Base-by-base conservation (phyloP, 2,113 vertebrate genomes). In the Pagrus major region DNA sequence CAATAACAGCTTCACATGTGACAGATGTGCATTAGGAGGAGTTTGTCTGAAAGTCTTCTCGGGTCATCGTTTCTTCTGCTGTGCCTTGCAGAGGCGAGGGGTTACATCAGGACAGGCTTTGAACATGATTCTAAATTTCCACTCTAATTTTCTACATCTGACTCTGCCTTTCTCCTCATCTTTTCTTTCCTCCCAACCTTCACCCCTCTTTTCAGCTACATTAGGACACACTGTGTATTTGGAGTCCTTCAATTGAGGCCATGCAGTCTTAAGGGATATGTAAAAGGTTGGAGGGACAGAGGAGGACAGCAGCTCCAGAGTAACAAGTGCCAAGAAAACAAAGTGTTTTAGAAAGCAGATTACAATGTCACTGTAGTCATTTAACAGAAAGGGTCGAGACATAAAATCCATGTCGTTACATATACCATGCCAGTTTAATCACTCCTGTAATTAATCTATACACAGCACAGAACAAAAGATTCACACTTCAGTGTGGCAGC, bases 221-320 rank as follows among this genome's bases (percentile, higher is more conserved):
- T 14, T 21, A 73, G 56, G 69, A 82, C 78, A 65, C n/a, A 5
- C 11, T 72, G 78, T 71, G 41, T 69, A 42, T 81, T 77, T 77
- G 39, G 46, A 84, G 71, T 75, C 49, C 55, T 71, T 79, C 20
- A 42, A 87, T 91, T 81, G 66, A 91, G 85, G 85, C 80, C 80
- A 80, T 1, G 0, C 39, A 67, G 75, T 83, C 80, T 75, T 80
- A 29, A 77, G 85, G 80, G 88, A 76, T 46, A 77, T 65, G n/a
- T 66, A 37, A 83, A 85, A 79, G 76, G 64, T 76, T 63, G 67
- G 55, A 72, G 14, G 64, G 68, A 84, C 37, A 35, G 49, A 46
- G 2, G 33, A 84, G 47, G 64, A 81, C 74, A 65, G 27, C 25
- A 71, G 61, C 66, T 72, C 41, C 51, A n/a, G 35, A 69, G 58